Evolutionary conservation across 2,797 vertebrate genomes (phyloP), one percentile per base, ranked within the genome.

Genomic region (Microctenopoma steveboyesi): DNA sequence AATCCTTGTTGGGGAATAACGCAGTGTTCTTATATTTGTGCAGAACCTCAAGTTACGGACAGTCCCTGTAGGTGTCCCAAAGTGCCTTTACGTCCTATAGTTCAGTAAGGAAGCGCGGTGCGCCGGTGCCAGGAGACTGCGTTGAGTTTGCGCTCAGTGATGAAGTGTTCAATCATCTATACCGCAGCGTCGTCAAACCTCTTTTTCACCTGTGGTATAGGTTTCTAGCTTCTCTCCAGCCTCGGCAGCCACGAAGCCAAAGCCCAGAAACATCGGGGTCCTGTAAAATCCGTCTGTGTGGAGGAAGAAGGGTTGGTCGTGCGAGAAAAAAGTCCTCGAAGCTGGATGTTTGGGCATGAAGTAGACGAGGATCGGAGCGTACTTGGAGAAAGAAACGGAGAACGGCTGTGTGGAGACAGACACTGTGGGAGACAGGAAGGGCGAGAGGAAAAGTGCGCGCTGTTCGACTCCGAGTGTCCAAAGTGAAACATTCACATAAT

Each of bases 141-240:
- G 56, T 18, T 68, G 64, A 79, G 72, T 86, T 64, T 70, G 70
- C 22, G 82, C 84, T 83, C 76, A 65, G 18, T 18, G 18, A 18
- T 18, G 18, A 85, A 88, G 73, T 88, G 79, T 88, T 86, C 82
- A 81, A 88, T 83, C 83, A 84, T 87, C 69, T 76, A 25, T 81
- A 90, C 88, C 88, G 91, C 91, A 93, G 82, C 91, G 85, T 82
- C 86, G 81, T 85, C 63, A 76, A 86, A 79, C 42, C 82, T 69
- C 83, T 43, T 57, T 22, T 80, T 85, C 90, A 92, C 92, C 90
- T 93, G 92, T 87, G 81, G 62, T 81, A 22, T 22, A 13, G 80
- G 61, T 67, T 56, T 62, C 73, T 64, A 81, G 61, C 35, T 54
- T 47, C 75, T 78, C 70, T 59, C 64, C 70, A 35, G 63, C 28